Evolutionary conservation across 92 coral and sea anemone genomes (phyloP).

Genomic region (Palythoa grandiflora): DNA sequence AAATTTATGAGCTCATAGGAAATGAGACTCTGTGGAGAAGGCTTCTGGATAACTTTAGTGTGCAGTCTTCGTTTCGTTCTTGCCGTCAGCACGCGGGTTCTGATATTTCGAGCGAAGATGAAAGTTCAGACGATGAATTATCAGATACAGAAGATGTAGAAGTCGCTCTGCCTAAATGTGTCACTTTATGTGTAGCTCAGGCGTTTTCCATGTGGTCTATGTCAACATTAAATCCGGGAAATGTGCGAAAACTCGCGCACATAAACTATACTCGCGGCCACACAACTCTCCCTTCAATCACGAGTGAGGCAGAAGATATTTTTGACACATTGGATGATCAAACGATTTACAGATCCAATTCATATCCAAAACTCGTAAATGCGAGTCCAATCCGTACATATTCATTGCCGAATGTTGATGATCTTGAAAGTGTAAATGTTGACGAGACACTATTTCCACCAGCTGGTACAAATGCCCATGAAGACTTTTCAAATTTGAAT

Average conservation of each 20-base stretch:
- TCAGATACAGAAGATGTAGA: constrained; percentile 77
- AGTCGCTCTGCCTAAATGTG: constrained; percentile 74
- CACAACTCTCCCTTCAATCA: constrained; percentile 63
- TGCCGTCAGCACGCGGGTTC: constrained; percentile 11
- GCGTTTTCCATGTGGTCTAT: constrained; percentile 90
- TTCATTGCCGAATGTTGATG: constrained; percentile 82
- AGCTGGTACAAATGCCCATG: constrained; percentile 36
- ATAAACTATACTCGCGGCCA: constrained; percentile 50
- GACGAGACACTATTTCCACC: constrained; percentile 73
- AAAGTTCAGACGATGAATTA: constrained; percentile 65
- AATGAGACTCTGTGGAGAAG: constrained; percentile 77
- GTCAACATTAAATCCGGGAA: constrained; percentile 95
- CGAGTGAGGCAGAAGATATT: constrained; percentile 62
- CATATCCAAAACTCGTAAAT: constrained; percentile 83
- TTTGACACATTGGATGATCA: constrained; percentile 62
- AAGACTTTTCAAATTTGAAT: constrained; percentile 39
- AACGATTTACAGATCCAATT: constrained; percentile 77
- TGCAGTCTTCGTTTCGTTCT: constrained; percentile 2
- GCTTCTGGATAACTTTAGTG: constrained; percentile 73
- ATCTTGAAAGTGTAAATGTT: constrained; percentile 77
- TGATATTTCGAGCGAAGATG: constrained; percentile 19
- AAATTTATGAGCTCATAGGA: constrained; percentile 85
- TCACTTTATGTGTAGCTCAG: constrained; percentile 83
- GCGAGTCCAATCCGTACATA: constrained; percentile 81
- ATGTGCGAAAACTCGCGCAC: constrained; percentile 78